These are phyloP conservation scores for Somateria mollissima DNA, from an alignment of 2,797 vertebrate species.

Conservation along the genomic window DNA sequence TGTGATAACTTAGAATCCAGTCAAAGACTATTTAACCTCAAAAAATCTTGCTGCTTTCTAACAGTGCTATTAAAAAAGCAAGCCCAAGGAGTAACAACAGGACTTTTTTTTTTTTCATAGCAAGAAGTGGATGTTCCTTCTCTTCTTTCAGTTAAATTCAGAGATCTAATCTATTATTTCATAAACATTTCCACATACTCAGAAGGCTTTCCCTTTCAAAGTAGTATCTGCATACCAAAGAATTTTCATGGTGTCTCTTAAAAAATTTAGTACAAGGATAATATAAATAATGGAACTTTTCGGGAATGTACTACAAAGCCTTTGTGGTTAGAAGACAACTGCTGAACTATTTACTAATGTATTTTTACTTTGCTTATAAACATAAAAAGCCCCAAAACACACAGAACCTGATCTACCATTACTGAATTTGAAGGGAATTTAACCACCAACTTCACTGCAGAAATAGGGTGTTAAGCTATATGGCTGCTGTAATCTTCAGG, in stretches of 20 bases:
- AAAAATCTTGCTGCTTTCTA: not conserved
- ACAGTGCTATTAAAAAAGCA: not conserved
- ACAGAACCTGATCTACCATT: not conserved
- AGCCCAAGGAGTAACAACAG: not conserved
- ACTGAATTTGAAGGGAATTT: constrained; percentile 1
- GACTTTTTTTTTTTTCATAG: not conserved
- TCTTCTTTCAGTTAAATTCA: not conserved
- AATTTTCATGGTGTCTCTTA: not conserved
- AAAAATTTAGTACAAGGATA: not conserved
- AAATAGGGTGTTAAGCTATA: not conserved
- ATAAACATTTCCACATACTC: constrained; percentile 30
- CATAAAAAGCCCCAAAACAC: not conserved
- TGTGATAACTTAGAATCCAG: not conserved
- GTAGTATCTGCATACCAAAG: constrained; percentile 7
- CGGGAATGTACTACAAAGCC: constrained; percentile 28
- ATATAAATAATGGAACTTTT: not conserved
- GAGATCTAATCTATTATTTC: not conserved
- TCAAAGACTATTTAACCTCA: not conserved
- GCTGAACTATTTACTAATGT: not conserved
- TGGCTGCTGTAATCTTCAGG: not conserved
- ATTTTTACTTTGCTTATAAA: not conserved
- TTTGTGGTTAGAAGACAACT: not conserved
- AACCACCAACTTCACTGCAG: not conserved
- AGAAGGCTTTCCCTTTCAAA: constrained; percentile 23
- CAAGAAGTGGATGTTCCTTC: not conserved